A percentile compares a stretch with the other conserved stretches of the same genome.
Conservation (phyloP, 2,797 vertebrate species). For the Tamandua tetradactyla region DNA sequence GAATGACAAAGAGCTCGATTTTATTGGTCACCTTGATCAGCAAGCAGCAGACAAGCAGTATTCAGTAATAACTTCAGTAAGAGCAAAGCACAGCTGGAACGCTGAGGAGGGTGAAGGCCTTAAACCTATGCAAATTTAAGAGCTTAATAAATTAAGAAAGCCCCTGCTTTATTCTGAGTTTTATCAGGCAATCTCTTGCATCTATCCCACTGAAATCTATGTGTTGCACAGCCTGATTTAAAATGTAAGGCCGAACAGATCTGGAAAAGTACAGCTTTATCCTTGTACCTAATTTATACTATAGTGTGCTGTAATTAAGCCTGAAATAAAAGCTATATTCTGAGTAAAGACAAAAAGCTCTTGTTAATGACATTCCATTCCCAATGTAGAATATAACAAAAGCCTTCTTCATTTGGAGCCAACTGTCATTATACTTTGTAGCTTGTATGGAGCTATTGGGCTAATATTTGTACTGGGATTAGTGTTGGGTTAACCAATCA, state of each 20-base stretch:
- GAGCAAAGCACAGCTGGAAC: not conserved
- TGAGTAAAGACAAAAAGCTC: constrained; percentile 80
- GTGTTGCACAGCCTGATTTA: constrained; percentile 56
- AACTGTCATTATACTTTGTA: constrained; percentile 75
- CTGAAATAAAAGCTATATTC: constrained; percentile 82
- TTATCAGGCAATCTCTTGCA: not conserved
- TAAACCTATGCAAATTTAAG: not conserved
- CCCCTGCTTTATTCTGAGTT: constrained; percentile 29
- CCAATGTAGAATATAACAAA: constrained; percentile 76
- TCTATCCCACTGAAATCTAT: constrained; percentile 49
- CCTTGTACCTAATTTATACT: constrained; percentile 78
- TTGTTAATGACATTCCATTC: constrained; percentile 79
- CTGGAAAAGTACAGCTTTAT: constrained; percentile 78
- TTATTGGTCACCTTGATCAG: not conserved
- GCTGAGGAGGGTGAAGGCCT: not conserved
- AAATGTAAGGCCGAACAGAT: constrained; percentile 68
- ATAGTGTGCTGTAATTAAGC: constrained; percentile 77
- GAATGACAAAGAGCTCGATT: constrained; percentile 47
- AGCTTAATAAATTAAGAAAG: constrained; percentile 25
- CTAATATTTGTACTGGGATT: constrained; percentile 81
- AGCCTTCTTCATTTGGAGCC: constrained; percentile 75
- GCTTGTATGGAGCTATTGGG: constrained; percentile 70
- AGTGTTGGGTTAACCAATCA: constrained; percentile 71
- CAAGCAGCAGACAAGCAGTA: not conserved
- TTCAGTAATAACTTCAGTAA: not conserved